Base-by-base conservation (phyloP, 1,140 invertebrate genomes). In the Mizuhopecten yessoensis region DNA sequence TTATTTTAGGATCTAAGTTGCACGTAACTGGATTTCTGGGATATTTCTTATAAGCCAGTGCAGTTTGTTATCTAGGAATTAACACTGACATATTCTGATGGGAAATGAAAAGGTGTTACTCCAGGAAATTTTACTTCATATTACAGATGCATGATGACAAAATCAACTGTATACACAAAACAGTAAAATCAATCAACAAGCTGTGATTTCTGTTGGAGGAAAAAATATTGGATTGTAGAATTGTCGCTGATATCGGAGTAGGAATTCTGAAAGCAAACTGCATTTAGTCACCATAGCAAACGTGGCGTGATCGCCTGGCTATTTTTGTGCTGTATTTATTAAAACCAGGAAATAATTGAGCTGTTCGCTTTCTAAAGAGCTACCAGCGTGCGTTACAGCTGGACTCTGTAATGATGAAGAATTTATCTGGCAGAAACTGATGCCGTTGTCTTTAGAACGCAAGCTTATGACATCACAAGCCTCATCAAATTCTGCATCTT, bases 391-490 rank as follows among this genome's bases (percentile, higher is more conserved):
- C 23, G 17, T 1, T 29, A 75, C n/a, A 9, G 5, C 57, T 5
- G 42, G 57, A n/a, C 29, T 75, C 29, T 29, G n/a, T 29, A 29
- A 75, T 75, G 11, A 75, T 75, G 57, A 75, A 29, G 57, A 29
- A 75, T n/a, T 0, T 75, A 23, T 75, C 23, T 75, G 9, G 17
- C n/a, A 75, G 57, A 75, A n/a, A 9, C 57, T 75, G 2, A 75
- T 75, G 23, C n/a, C 57, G 0, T 29, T 75, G 57, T 75, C 57
- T 75, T 75, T 75, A 75, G n/a, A 9, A 75, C 57, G 5, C 57
- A 75, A 75, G 57, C 57, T 75, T 75, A 75, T 75, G 57, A 75
- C 57, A 75, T 75, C 57, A 75, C 57, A n/a, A 75, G 57, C n/a
- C 57, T 75, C 57, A 29, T 75, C 57, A n/a, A 29, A 75, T 75